Evolutionary conservation across 2,888 invertebrate species (phyloP), one percentile per base, ranked within the genome.

Genomic region (Philhelius pedissequus): DNA sequence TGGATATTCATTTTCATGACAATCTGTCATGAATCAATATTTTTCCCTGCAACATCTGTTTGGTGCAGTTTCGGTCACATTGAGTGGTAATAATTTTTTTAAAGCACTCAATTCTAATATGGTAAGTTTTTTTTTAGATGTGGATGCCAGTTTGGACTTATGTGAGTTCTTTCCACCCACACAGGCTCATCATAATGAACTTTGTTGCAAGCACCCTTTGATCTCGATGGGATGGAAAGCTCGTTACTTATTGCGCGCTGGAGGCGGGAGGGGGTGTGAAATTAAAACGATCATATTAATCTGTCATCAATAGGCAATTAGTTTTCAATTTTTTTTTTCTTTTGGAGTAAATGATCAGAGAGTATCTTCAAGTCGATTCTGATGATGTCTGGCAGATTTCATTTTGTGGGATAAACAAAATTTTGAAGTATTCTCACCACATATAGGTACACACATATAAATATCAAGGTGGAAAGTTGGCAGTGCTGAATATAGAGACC

Each of bases 1-100:
- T 45, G 52, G 58, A 27, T 54, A 18, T 50, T 43, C 30, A 18
- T 40, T 54, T 68, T 56, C 50, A 56, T 48, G 58, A 48, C 25
- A 80, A 54, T n/a, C n/a, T n/a, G n/a, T n/a, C n/a, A 84, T 84
- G 80, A 80, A 84, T 84, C 84, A 84, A 84, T 71, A 32, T 83
- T 83, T 82, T 50, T 18, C 58, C 56, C n/a, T 32, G 30, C 20
- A 58, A 56, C 58, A 60, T 52, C 48, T 50, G 79, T 58, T 73
- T 60, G 40, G 27, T 64, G 54, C 64, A 70, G 68, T 82, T 74
- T 74, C 79, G 79, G 79, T 83, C 83, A 79, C 43, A 69, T 75
- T 75, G 83, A 83, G 83, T 83, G 74, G 62, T 58, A 70, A 79
- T 83, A 83, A 79, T 74, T 79, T 79, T 69, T 50, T 58, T 40